These are phyloP conservation scores for Rhyacichthys aspro DNA, from an alignment of 2,797 vertebrate genomes.

Conservation along the genomic window DNA sequence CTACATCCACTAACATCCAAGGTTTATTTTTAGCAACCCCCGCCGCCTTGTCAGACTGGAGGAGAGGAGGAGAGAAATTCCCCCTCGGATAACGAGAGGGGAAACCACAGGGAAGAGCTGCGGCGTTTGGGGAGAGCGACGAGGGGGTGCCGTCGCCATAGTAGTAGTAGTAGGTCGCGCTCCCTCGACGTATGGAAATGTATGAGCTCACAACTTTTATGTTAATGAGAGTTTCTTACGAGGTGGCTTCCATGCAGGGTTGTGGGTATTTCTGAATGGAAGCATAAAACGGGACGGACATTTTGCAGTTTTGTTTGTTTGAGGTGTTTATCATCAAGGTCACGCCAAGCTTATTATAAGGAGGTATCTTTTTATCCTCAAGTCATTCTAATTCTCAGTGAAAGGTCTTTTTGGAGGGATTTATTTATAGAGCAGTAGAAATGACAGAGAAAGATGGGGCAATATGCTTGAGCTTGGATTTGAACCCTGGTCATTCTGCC, in stretches of 20 bases:
- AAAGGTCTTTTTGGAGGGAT: too few species aligned
- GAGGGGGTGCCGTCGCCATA: constrained; percentile 14
- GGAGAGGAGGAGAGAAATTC: constrained; percentile 59
- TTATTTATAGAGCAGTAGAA: too few species aligned
- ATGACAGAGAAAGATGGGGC: too few species aligned
- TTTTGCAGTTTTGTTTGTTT: not conserved
- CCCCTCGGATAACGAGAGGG: constrained; percentile 22
- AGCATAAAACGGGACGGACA: not conserved
- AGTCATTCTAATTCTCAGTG: too few species aligned
- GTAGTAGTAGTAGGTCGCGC: not conserved
- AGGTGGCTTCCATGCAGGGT: too few species aligned
- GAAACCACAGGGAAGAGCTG: constrained; percentile 28
- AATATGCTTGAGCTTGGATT: too few species aligned
- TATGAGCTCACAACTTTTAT: not conserved
- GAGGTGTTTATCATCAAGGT: not conserved
- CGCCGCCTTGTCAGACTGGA: constrained; percentile 59
- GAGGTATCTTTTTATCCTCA: too few species aligned
- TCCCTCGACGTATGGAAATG: not conserved
- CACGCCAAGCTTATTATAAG: not conserved
- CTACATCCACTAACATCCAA: constrained; percentile 62
- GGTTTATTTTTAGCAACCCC: constrained; percentile 67
- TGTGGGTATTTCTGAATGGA: not conserved
- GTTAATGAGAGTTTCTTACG: not conserved
- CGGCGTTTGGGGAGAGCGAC: constrained; percentile 26
- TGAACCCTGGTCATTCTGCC: too few species aligned